Base-by-base conservation (phyloP, 2,797 vertebrate species). In the Falco cherrug region DNA sequence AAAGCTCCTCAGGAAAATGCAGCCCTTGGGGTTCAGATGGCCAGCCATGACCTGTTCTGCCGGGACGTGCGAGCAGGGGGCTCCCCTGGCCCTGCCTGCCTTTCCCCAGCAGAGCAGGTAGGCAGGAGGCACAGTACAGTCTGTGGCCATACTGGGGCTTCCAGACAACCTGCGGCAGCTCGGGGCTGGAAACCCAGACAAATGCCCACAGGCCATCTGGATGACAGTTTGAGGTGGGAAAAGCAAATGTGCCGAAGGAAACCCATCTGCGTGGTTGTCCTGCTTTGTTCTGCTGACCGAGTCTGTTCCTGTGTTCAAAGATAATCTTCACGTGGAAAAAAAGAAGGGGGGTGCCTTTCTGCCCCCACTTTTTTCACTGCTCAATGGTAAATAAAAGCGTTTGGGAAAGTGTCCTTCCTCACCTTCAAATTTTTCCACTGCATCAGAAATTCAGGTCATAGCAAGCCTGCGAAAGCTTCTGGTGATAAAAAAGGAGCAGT, bases 241-340 rank as follows among this genome's bases (percentile, higher is more conserved):
- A 70, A 69, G 15, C 39, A 60, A 59, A 60, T 18, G 22, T 75
- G 31, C 28, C 29, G 65, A 70, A 79, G 51, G 50, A 92, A 89
- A 56, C 7, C 8, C 11, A 4, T 16, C 47, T 9, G 3, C 7
- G 4, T 6, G 57, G 41, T 61, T 73, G 26, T 29, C 19, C 7
- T 4, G 1, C 33, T 71, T 84, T 45, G 33, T 73, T 65, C 71
- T 21, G 31, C 47, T 0, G 0, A 41, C 1, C 11, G 1, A 5
- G 16, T 45, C 39, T 54, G n/a, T 64, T 94, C 26, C 68, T 70
- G 33, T 8, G 14, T 79, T 65, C 77, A 69, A 50, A 69, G 18
- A 51, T 45, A 79, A 76, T 35, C 21, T 68, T 63, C 33, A 54
- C 1, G 0, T 9, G 21, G 11, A 33, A 68, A 76, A 71, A 56